Base-by-base conservation (phyloP, 2,888 invertebrate species). In the Polylopha cassiicola region DNA sequence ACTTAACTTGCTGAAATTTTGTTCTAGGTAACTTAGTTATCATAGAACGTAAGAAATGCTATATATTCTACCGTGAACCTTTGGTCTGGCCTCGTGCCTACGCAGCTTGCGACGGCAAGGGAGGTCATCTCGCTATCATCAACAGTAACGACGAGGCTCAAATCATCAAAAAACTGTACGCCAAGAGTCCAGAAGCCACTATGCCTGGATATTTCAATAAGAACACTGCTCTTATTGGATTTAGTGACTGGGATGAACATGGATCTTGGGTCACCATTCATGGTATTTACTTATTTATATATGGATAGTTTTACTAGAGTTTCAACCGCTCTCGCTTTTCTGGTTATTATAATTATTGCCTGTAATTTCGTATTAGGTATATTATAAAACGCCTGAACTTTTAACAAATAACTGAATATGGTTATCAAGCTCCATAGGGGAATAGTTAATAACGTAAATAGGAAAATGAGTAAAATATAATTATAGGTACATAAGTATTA, bases 31-130 rank as follows among this genome's bases (percentile, higher is more conserved):
- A 75, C 43, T 29, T 2, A 0, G 17, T 58, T 1, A 71, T 5
- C 1, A 17, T 0, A 44, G 59, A 7, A 73, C 73, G n/a, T 0
- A 54, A 61, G 1, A 38, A 18, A 14, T 38, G 38, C 26, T 38
- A 38, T 24, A 38, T 31, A 20, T 38, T 38, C 31, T 31, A 38
- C 44, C 44, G 33, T 1, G 39, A 50, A 1, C 61, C 67, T 2
- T 50, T 61, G 2, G 55, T 51, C 4, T 75, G 67, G 61, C 51
- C 62, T 0, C 48, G 65, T 0, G 75, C 72, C 0, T 60, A 55
- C 50, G 64, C 70, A 58, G 47, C 64, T 1, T 75, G 75, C 34
- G 37, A 54, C 2, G 69, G 66, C 0, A 74, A 75, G 42, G 70
- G 69, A 4, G 72, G 59, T 0, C 42, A 74, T 45, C 55, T 74